Evolutionary conservation across 2,797 vertebrate genomes (phyloP).

Genomic region (Lagocephalus sceleratus): DNA sequence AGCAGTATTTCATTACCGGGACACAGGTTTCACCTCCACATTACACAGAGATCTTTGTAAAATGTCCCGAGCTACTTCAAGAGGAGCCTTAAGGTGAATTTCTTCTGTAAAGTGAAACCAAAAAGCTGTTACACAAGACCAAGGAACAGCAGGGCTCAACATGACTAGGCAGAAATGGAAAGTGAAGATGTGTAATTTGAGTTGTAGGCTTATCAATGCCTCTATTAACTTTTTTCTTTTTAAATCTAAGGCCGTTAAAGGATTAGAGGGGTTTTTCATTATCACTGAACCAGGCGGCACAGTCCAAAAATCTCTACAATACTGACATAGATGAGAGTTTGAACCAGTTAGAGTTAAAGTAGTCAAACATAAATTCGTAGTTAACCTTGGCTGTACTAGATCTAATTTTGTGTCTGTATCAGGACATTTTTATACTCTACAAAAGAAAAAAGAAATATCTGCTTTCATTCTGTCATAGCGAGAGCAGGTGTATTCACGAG

Average conservation of each 20-base stretch:
- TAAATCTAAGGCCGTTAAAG: background rate
- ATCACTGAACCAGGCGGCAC: no score
- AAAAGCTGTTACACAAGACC: slow-evolving; percentile 32
- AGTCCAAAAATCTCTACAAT: no score
- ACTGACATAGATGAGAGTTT: no score
- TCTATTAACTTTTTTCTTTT: background rate
- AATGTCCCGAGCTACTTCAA: slow-evolving; percentile 43
- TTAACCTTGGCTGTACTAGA: no score
- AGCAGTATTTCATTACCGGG: slow-evolving; percentile 47
- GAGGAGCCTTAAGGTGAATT: slow-evolving; percentile 50
- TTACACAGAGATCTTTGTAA: slow-evolving; percentile 59
- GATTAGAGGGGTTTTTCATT: background rate
- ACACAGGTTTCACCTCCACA: slow-evolving; percentile 33
- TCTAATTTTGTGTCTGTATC: no score
- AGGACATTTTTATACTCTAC: no score
- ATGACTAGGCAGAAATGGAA: slow-evolving; percentile 41
- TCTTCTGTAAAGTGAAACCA: slow-evolving; percentile 56
- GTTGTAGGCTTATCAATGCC: background rate
- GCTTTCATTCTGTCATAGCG: no score
- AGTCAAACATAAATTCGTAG: no score
- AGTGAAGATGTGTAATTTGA: slow-evolving; percentile 20
- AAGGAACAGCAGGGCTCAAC: slow-evolving; percentile 22
- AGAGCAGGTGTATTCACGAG: no score
- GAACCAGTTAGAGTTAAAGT: no score
- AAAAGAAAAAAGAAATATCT: no score